Percentiles rank a stretch among this genome's conserved stretches.
Conservation (phyloP, 2,797 vertebrate species). For the Moxostoma hubbsi region DNA sequence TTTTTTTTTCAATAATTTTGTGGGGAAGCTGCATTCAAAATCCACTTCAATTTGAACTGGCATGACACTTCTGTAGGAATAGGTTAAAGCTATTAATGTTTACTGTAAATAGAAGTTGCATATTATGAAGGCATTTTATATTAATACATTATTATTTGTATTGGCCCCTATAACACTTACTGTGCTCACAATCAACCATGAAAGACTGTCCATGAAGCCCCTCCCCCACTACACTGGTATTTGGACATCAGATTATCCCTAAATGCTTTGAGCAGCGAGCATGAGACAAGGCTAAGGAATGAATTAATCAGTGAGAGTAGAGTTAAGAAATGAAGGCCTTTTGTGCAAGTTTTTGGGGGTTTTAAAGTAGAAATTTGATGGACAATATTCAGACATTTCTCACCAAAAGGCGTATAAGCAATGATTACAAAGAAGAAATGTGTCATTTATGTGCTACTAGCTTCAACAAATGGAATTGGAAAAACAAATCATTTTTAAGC, state of each 20-base stretch:
- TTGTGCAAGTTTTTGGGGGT: too few relatives aligned
- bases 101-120: not conserved
- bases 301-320: conserved; percentile 5
- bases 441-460: too few relatives aligned
- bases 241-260: conserved; percentile 53
- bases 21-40: too few relatives aligned
- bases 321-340: conserved; percentile 9
- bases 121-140: not conserved
- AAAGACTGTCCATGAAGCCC: conserved; percentile 35
- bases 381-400: conserved; percentile 5
- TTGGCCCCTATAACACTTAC: conserved; percentile 22
- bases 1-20: too few relatives aligned
- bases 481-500: too few relatives aligned
- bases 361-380: not conserved
- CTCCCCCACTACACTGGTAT: conserved; percentile 43
- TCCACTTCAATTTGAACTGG: too few relatives aligned
- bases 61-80: too few relatives aligned
- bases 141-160: not conserved
- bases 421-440: not conserved
- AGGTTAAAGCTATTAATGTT: not conserved
- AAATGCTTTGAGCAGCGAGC: conserved; percentile 41
- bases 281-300: conserved; percentile 10
- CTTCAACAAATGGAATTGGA: too few relatives aligned
- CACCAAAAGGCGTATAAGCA: not conserved
- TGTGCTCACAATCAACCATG: conserved; percentile 2